Evolutionary conservation across 2,113 vertebrate species (phyloP).

Genomic region (Oncorhynchus nerka): DNA sequence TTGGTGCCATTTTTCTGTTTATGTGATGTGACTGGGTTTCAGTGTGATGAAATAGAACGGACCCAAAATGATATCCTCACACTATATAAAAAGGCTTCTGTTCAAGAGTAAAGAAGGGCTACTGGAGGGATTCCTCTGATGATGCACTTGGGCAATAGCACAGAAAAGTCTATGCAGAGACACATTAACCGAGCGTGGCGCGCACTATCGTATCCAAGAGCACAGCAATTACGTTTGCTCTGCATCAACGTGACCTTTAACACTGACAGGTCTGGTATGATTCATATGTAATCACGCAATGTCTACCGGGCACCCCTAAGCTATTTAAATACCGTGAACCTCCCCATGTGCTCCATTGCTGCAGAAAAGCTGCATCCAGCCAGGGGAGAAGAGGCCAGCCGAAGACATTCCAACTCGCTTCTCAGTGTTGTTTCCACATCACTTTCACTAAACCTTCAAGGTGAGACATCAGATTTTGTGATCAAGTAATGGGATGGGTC

Average conservation of each 20-base stretch:
- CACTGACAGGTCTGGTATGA: conserved; percentile 30
- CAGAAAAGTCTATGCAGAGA: too few species aligned
- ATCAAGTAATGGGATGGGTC: not conserved
- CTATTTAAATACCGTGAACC: conserved; percentile 51
- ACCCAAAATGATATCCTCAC: too few species aligned
- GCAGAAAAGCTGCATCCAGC: conserved; percentile 34
- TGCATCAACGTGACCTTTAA: conserved; percentile 57
- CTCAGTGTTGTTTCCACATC: not conserved
- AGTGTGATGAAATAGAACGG: too few species aligned
- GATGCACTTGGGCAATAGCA: too few species aligned
- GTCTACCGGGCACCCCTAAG: not conserved
- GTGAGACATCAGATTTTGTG: conserved; percentile 31
- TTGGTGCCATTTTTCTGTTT: too few species aligned
- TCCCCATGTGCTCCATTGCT: conserved; percentile 32
- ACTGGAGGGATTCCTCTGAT: too few species aligned
- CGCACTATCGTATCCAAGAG: conserved; percentile 25
- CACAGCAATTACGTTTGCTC: not conserved
- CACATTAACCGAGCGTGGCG: too few species aligned
- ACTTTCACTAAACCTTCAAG: conserved; percentile 18
- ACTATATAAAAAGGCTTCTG: too few species aligned
- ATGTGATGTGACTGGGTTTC: too few species aligned
- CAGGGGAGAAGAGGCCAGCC: not conserved
- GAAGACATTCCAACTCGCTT: conserved; percentile 43
- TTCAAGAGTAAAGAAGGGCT: too few species aligned
- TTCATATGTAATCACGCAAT: conserved; percentile 1